Base-by-base conservation (phyloP, 2,113 vertebrate species). In the Nanger granti region DNA sequence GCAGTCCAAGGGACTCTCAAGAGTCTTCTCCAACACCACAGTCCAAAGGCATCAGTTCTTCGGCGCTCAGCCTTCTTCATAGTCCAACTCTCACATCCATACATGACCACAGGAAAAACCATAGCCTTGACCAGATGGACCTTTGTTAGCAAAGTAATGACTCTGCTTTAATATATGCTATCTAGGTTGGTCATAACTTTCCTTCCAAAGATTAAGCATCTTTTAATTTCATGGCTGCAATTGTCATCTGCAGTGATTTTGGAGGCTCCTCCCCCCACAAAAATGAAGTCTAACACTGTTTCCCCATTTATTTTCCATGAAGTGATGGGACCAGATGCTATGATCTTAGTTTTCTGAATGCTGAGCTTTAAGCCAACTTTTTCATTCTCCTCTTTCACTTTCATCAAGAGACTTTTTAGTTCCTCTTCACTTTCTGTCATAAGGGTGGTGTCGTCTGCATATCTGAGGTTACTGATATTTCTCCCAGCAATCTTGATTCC, bases 1-100 rank as follows among this genome's bases (percentile, higher is more conserved):
- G 62, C 7, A 34, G 31, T 66, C 1, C 31, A 66, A 66, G 31
- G 31, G 31, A 66, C 62, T 66, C 31, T 34, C 62, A 66, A 17
- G 7, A 34, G 14, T 66, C 15, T 66, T 66, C 7, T 34, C 15
- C 15, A 17, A 66, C 62, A 66, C 29, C 62, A 66, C 15, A 15
- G 7, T 34, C 8, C 64, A 34, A 34, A 66, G 34, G 64, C 7
- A 34, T 34, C 31, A 66, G 4, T 66, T 34, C 64, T 34, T 66
- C 15, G 7, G 14, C 0, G 0, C 31, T 66, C 62, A 34, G 31
- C 15, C 8, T 15, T 34, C 7, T 17, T 66, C 31, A 34, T 7
- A 1, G 15, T 66, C 31, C 31, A 66, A 66, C 7, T 34, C 14
- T 34, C 31, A 34, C 1, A 66, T 34, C 31, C 7, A 17, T 34